Evolutionary conservation across 2,113 vertebrate genomes (phyloP), one percentile per base, ranked within the genome.

Genomic region (Crocuta crocuta): DNA sequence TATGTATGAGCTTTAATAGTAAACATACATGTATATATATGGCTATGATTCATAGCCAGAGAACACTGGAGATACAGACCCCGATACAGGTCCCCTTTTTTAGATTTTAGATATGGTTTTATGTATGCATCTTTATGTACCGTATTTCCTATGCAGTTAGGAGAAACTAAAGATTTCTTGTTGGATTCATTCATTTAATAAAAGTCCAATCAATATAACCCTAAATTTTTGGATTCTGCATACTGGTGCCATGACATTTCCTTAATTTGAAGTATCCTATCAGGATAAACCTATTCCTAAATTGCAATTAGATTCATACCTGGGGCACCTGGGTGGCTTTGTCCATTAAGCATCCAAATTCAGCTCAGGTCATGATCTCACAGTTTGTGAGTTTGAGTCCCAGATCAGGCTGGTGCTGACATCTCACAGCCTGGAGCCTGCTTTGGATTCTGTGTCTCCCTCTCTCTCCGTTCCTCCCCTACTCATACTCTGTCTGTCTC

Each of bases 31-130:
- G 39, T 39, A 39, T 39, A 39, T 39, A 1, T 19, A 8, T 39
- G 17, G 16, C 16, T 28, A 81, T n/a, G n/a, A 13, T 80, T 88
- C 24, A 58, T 58, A 89, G 11, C 2, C 28, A 93, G 66, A 74
- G n/a, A 88, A 55, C 39, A 92, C 13, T 71, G 28, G 7, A 95
- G 55, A 68, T 43, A 48, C 2, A 88, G 35, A 70, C 85, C 21
- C 13, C 23, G 61, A 78, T 28, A 50, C 0, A 10, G n/a, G 79
- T 24, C 0, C 0, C 92, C 26, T 28, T 65, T 74, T 28, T 86
- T 3, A 35, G 35, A 96, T 80, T 82, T 97, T 80, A 92, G 28
- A 68, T 87, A 48, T 86, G 10, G 33, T 70, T 92, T 35, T 84
- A 71, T 33, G 21, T 84, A 3, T 70, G 0, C 26, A 39, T 63